phyloP scores from a whole-genome alignment of 2,888 invertebrate species.

The Lasiommata megera region DNA sequence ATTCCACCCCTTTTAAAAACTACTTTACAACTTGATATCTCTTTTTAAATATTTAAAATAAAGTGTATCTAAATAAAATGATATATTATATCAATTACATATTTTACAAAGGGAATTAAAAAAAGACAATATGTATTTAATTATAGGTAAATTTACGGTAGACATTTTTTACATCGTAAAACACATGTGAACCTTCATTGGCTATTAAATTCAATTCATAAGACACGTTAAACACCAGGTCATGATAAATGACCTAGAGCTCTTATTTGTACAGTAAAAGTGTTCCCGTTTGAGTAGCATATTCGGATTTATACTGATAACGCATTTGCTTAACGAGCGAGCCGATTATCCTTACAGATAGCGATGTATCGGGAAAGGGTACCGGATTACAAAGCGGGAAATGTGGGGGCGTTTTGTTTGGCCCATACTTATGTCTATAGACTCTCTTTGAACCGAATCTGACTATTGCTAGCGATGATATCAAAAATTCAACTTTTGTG shows the following conservation, averaged over 20 bases:
- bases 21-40: too few relatives aligned
- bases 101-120: too few relatives aligned
- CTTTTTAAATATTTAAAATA: too few relatives aligned
- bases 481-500: constrained; percentile 3
- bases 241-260: neutral
- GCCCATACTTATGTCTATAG: constrained; percentile 2
- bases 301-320: constrained; percentile 26
- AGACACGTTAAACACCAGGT: neutral
- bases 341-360: constrained; percentile 26
- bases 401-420: constrained; percentile 22
- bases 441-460: constrained; percentile 1
- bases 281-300: constrained; percentile 1
- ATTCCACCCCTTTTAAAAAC: too few relatives aligned
- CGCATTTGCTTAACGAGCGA: constrained; percentile 25
- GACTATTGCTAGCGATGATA: neutral
- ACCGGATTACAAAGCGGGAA: constrained; percentile 15
- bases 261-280: neutral
- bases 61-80: too few relatives aligned
- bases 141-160: too few relatives aligned
- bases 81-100: too few relatives aligned
- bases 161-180: too few relatives aligned
- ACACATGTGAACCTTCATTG: neutral
- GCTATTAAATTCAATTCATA: neutral
- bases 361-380: constrained; percentile 23
- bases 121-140: too few relatives aligned